These are phyloP conservation scores for Rousettus madagascariensis DNA, from an alignment of 2,797 vertebrate genomes.

Conservation along the genomic window DNA sequence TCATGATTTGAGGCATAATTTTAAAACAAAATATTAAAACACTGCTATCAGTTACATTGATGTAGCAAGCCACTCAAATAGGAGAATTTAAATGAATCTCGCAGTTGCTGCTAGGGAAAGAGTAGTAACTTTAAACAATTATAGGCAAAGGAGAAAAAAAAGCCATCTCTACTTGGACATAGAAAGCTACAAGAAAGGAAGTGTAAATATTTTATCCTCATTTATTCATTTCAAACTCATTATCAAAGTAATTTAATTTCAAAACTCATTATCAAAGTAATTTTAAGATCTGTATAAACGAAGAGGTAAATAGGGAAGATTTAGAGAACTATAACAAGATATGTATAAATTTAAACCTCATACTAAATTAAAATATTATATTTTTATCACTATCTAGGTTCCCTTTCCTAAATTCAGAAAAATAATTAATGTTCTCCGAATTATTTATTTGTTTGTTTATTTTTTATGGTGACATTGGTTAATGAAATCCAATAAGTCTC, in stretches of 20 bases:
- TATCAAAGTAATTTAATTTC: conserved; percentile 1
- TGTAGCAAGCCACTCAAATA: neutral
- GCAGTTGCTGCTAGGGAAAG: neutral
- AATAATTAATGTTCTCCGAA: neutral
- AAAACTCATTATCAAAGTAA: neutral
- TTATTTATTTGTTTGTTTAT: neutral
- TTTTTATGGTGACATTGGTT: no score
- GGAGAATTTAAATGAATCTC: neutral
- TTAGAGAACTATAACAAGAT: neutral
- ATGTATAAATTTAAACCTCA: neutral
- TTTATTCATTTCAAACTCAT: neutral
- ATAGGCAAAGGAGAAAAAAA: neutral
- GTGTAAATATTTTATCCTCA: neutral
- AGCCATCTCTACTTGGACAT: neutral
- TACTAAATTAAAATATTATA: neutral
- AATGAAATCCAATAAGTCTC: no score
- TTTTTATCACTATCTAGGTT: neutral
- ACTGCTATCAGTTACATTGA: neutral
- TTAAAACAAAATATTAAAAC: conserved; percentile 8
- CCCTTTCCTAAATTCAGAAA: neutral
- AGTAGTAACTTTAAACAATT: neutral
- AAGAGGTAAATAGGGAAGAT: neutral
- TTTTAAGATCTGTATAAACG: neutral
- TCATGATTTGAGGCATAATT: neutral
- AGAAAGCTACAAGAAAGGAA: neutral